These are phyloP conservation scores for Musca vetustissima DNA, from an alignment of 1,140 invertebrate species.

Conservation along the genomic window DNA sequence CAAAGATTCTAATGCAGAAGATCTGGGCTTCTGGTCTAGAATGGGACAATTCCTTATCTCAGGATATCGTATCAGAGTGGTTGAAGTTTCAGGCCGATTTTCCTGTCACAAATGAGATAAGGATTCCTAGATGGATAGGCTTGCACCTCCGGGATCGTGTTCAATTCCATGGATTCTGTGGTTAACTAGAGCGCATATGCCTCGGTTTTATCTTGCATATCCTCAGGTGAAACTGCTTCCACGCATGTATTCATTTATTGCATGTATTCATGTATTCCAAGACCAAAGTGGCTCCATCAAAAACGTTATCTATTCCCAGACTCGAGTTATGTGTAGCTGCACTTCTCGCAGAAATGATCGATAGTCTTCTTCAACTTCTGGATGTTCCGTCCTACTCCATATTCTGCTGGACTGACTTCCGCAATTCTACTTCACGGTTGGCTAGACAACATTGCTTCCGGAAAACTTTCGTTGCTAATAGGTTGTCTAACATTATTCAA, in stretches of 20 bases:
- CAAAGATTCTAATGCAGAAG: slow-evolving; percentile 57
- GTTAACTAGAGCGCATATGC: slow-evolving; percentile 47
- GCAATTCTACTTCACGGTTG: slow-evolving; percentile 52
- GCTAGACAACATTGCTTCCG: slow-evolving; percentile 38
- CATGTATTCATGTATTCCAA: neutral
- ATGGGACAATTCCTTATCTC: slow-evolving; percentile 52
- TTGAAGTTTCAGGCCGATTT: neutral
- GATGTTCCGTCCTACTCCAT: slow-evolving; percentile 35
- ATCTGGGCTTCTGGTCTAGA: slow-evolving; percentile 45
- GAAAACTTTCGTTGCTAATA: slow-evolving; percentile 52
- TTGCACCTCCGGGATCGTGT: slow-evolving; percentile 24
- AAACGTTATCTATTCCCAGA: slow-evolving; percentile 40
- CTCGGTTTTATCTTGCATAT: slow-evolving; percentile 44
- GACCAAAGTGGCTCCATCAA: slow-evolving; percentile 40
- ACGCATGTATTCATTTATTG: too few species aligned
- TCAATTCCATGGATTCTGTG: slow-evolving; percentile 44
- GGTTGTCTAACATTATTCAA: slow-evolving; percentile 47
- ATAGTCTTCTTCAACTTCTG: slow-evolving; percentile 32
- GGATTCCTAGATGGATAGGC: too few species aligned
- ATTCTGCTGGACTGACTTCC: slow-evolving; percentile 54
- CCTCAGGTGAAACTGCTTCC: neutral
- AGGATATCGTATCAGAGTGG: slow-evolving; percentile 4
- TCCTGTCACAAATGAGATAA: too few species aligned
- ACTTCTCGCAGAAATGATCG: slow-evolving; percentile 36
- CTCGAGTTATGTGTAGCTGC: slow-evolving; percentile 49